Evolutionary conservation across 2,797 vertebrate genomes (phyloP), one percentile per base, ranked within the genome.

Genomic region (Eupleurogrammus muticus): DNA sequence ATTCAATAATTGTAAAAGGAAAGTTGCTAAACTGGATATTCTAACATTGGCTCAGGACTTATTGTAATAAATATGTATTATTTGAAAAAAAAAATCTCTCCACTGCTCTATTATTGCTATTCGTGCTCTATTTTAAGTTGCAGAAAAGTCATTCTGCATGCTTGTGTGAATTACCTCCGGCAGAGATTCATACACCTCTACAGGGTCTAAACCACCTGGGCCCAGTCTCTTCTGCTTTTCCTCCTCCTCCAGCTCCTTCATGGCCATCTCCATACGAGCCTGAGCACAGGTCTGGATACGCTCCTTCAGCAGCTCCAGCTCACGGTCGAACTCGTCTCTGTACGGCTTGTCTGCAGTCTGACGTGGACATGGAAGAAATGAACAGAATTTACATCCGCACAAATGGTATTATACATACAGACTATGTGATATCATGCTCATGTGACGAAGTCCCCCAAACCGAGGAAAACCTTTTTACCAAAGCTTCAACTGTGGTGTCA

Each of bases 271-370:
- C 1, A 96, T 90, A 3, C 94, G 93, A 3, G 86, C 87, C 87
- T 90, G 94, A 0, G 96, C 96, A 0, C 96, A 91, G 49, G 90
- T 93, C 0, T 93, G 85, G 12, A 97, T 94, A 0, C 96, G 88
- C 48, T 93, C 94, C 79, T 96, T 98, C 86, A 98, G 95, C 10
- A 94, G 84, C 57, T 95, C 94, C 84, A 98, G 90, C 82, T 98
- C 96, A 0, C 91, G 94, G 0, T 94, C 93, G 68, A 97, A 97
- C 0, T 93, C 95, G 0, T 97, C 95, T 85, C 92, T 94, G 87
- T 97, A 96, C 20, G 94, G 93, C 64, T 95, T 92, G 51, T 97
- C 96, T 0, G 96, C 96, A 0, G 92, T 96, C 96, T 97, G 87
- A 6, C 17, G 28, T 1, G 12, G 36, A 57, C 44, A 49, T 1